Evolutionary conservation across 2,888 invertebrate species (phyloP).

Genomic region (Anoplius nigerrimus): DNA sequence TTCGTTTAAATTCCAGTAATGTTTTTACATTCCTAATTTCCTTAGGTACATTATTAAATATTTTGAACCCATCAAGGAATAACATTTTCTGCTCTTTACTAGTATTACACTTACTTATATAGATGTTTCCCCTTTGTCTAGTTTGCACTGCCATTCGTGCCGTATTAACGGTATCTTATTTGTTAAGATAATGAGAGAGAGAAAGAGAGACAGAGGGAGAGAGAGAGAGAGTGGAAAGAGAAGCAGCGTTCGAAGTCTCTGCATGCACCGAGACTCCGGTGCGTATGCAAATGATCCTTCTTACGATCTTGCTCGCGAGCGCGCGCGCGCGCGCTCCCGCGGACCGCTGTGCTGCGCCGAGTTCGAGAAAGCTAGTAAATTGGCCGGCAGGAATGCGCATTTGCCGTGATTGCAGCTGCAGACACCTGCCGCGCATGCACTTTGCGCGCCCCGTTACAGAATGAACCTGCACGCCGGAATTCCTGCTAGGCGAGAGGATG

Average conservation of each 20-base stretch:
- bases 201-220: background rate
- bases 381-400: slow-evolving; percentile 67
- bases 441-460: slow-evolving; percentile 51
- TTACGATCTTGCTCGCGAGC: slow-evolving; percentile 35
- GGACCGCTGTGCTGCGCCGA: slow-evolving; percentile 36
- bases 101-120: too few species aligned
- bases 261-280: slow-evolving; percentile 1
- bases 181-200: background rate
- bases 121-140: too few species aligned
- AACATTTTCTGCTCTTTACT: too few species aligned
- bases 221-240: background rate
- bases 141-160: too few species aligned
- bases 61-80: too few species aligned
- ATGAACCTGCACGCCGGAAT: slow-evolving; percentile 27
- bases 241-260: background rate
- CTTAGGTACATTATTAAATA: too few species aligned
- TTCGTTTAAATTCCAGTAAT: too few species aligned
- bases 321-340: slow-evolving; percentile 1
- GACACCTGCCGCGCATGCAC: slow-evolving; percentile 65
- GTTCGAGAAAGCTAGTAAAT: slow-evolving; percentile 71
- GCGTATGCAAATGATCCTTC: slow-evolving; percentile 52
- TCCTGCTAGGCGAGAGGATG: too few species aligned
- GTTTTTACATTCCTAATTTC: too few species aligned
- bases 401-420: slow-evolving; percentile 65
- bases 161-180: too few species aligned